phyloP scores from a whole-genome alignment of 1,140 invertebrate genomes.

The Calephelis nemesis region DNA sequence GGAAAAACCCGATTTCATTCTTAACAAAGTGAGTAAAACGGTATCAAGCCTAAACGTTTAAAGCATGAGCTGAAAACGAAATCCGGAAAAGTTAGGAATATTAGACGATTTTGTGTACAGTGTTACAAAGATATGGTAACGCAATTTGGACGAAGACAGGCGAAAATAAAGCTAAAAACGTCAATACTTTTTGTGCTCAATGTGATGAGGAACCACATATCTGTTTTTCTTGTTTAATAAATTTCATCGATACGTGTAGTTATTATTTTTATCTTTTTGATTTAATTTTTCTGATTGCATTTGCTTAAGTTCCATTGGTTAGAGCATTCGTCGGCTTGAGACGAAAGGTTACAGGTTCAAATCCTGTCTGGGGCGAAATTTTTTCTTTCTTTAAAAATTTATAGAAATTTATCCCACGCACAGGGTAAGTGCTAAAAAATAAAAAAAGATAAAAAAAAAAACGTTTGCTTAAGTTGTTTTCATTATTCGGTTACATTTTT shows the following conservation, averaged over 20 bases:
- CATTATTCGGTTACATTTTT: no score
- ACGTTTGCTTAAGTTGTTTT: no score
- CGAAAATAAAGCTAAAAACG: conserved; percentile 26
- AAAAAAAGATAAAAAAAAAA: no score
- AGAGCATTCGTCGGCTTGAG: no score
- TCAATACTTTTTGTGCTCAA: conserved; percentile 20
- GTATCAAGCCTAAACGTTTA: conserved; percentile 42
- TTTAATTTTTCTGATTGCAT: no score
- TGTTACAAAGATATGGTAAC: conserved; percentile 21
- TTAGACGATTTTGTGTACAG: conserved; percentile 21
- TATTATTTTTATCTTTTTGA: no score
- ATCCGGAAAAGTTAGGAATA: conserved; percentile 18
- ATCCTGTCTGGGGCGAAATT: no score
- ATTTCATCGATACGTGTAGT: not conserved
- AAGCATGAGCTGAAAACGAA: conserved; percentile 41
- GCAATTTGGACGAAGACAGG: conserved; percentile 7
- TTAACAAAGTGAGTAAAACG: conserved; percentile 34
- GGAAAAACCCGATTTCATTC: conserved; percentile 20
- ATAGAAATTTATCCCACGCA: no score
- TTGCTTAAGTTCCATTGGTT: no score
- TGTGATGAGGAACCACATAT: conserved; percentile 5
- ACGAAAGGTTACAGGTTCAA: no score
- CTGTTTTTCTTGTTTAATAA: not conserved
- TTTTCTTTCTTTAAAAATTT: no score
- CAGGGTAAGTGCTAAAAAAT: no score